Percentiles rank a stretch among this genome's conserved stretches.
Evolutionary conservation across 2,113 vertebrate genomes (phyloP).

Genomic region (Phylloscopus whistleri): DNA sequence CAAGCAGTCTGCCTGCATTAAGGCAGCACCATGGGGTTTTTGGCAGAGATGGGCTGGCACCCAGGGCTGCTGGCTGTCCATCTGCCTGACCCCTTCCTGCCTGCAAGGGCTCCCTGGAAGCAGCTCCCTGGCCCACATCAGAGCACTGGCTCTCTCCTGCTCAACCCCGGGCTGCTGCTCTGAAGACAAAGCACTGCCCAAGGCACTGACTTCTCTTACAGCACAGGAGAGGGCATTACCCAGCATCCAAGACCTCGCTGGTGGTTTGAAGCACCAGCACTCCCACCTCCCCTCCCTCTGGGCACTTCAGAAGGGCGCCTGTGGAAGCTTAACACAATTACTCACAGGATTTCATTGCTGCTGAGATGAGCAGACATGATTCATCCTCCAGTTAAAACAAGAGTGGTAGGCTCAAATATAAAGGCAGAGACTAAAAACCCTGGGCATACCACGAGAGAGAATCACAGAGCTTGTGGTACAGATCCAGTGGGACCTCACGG

Average conservation of each 20-base stretch:
- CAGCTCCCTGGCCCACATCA: not conserved
- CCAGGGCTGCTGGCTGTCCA: not conserved
- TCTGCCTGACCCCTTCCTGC: not conserved
- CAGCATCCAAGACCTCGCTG: not conserved
- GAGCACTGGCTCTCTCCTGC: not conserved
- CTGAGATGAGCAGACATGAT: constrained; percentile 13
- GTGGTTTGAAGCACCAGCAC: not conserved
- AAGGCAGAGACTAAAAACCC: not conserved
- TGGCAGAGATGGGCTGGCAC: not conserved
- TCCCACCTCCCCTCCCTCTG: constrained; percentile 8
- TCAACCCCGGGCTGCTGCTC: rapidly evolving
- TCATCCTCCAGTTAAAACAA: constrained; percentile 14
- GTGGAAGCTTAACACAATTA: constrained; percentile 19
- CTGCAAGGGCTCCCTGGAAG: not conserved
- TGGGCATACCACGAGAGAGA: not conserved
- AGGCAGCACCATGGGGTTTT: not conserved
- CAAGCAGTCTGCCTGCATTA: not conserved
- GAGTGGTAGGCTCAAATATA: not conserved
- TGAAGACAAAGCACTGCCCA: not conserved
- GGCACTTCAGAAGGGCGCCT: not conserved
- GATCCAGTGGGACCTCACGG: not conserved
- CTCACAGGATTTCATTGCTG: constrained; percentile 8
- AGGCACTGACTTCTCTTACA: not conserved
- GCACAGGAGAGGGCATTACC: not conserved
- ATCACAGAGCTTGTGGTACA: not conserved